Percentiles rank a stretch among this genome's conserved stretches.
phyloP scores from a whole-genome alignment of 2,113 vertebrate genomes.

The Sphyrna mokarran region DNA sequence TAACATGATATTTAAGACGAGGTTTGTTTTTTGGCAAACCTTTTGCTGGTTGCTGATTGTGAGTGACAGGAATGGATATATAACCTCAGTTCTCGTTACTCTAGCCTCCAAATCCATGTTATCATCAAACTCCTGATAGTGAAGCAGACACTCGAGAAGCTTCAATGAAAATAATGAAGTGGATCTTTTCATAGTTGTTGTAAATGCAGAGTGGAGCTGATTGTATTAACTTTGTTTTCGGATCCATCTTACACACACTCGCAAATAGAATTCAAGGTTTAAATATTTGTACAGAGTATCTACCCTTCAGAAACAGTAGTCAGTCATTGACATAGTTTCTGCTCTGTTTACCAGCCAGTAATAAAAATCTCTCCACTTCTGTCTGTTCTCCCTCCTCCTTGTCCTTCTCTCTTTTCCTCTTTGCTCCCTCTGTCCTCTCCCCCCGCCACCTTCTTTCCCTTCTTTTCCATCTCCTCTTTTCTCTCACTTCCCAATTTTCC shows the following conservation, averaged over 20 bases:
- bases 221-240: background rate
- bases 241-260: background rate
- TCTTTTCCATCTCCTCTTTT: no score
- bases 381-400: no score
- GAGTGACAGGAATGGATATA: background rate
- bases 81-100: background rate
- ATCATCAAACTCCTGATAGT: background rate
- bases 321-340: background rate
- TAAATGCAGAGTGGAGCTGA: background rate
- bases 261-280: background rate
- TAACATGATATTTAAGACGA: background rate
- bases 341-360: background rate
- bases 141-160: background rate
- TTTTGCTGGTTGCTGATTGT: background rate
- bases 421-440: background rate
- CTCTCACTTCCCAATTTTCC: no score
- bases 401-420: background rate
- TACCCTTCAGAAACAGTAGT: background rate
- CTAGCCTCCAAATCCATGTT: background rate
- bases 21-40: background rate
- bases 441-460: background rate
- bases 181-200: background rate
- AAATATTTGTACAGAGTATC: background rate
- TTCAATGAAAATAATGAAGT: background rate
- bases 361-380: background rate